Percentiles rank a stretch among this genome's conserved stretches.
phyloP scores from a whole-genome alignment of 2,113 vertebrate genomes.

The Gnathonemus longibarbis region DNA sequence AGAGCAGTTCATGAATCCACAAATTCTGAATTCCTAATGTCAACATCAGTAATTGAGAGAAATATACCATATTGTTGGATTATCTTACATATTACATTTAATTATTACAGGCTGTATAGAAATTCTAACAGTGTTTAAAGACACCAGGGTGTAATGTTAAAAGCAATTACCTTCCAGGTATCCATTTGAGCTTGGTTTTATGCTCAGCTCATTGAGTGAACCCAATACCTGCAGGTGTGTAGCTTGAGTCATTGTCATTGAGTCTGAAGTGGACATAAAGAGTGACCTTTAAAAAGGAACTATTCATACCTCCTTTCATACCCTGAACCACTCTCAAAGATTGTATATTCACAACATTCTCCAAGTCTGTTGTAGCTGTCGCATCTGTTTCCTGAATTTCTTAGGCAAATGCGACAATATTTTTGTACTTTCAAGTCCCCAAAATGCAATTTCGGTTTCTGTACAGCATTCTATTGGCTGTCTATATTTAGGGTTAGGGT shows the following conservation, averaged over 20 bases:
- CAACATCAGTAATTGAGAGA: background rate
- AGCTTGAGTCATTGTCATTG: background rate
- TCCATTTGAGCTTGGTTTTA: background rate
- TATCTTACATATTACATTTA: background rate
- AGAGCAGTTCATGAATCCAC: background rate
- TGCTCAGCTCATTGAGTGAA: background rate
- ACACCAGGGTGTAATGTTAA: background rate
- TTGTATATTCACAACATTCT: background rate
- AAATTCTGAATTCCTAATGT: background rate
- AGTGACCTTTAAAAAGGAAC: background rate
- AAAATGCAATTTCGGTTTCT: constrained; percentile 39
- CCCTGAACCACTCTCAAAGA: background rate
- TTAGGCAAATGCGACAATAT: constrained; percentile 28
- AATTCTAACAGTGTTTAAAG: constrained; percentile 1
- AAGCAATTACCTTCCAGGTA: background rate
- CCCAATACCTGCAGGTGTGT: background rate
- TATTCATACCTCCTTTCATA: background rate
- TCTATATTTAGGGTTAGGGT: background rate
- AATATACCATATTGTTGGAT: background rate
- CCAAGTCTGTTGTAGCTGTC: constrained; percentile 34
- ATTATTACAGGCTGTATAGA: background rate
- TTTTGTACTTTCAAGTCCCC: constrained; percentile 46
- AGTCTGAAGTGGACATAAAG: background rate
- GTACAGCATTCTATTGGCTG: constrained; percentile 12
- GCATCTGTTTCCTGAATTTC: constrained; percentile 58